phyloP scores from a whole-genome alignment of 2,113 vertebrate genomes.

The Tragelaphus scriptus region DNA sequence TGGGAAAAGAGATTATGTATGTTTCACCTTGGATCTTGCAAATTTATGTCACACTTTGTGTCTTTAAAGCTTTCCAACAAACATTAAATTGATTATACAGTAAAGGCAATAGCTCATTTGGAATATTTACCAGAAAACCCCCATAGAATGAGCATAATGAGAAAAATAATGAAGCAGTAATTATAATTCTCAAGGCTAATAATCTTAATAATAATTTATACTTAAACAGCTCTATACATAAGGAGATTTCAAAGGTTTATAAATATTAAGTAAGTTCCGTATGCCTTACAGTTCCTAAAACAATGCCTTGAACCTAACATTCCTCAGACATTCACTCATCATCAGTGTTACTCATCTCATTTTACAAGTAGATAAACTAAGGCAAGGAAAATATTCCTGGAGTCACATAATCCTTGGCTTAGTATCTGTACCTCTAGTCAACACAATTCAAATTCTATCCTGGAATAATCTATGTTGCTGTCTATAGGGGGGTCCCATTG shows the following conservation, averaged over 20 bases:
- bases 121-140: conserved; percentile 65
- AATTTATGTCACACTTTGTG: conserved; percentile 50
- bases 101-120: conserved; percentile 61
- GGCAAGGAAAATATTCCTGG: not conserved
- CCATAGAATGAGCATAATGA: conserved; percentile 66
- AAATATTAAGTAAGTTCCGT: conserved; percentile 36
- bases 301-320: not conserved
- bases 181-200: conserved; percentile 71
- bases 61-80: conserved; percentile 62
- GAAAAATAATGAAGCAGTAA: conserved; percentile 68
- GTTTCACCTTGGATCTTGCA: conserved; percentile 50
- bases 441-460: not conserved
- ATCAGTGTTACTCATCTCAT: not conserved
- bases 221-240: conserved; percentile 57
- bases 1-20: conserved; percentile 50
- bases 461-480: not conserved
- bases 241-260: conserved; percentile 54
- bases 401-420: not conserved
- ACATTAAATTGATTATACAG: conserved; percentile 56
- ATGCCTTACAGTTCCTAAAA: not conserved
- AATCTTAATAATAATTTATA: conserved; percentile 72
- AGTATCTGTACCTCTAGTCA: not conserved
- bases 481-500: not conserved
- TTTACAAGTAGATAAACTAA: conserved; percentile 21
- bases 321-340: not conserved